These are phyloP conservation scores for Amphimallon solstitiale DNA, from an alignment of 2,888 invertebrate species.

Conservation along the genomic window DNA sequence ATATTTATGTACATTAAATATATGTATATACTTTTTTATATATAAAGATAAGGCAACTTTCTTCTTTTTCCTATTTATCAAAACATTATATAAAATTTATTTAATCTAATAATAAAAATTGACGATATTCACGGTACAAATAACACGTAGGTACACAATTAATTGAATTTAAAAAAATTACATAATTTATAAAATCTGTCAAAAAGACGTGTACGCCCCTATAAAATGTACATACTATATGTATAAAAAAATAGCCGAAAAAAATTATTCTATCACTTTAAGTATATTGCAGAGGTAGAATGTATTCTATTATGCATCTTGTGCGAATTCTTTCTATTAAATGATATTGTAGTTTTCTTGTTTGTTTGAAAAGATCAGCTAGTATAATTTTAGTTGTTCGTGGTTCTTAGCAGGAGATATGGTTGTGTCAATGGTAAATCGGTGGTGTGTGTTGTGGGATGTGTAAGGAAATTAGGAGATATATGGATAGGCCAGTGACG, in stretches of 20 bases:
- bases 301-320: conserved; percentile 37
- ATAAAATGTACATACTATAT: conserved; percentile 24
- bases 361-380: too few species aligned
- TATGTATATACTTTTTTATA: conserved; percentile 12
- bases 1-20: neutral
- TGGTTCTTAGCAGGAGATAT: conserved; percentile 55
- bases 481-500: conserved; percentile 61
- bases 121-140: neutral
- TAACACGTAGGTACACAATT: neutral
- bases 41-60: conserved; percentile 27
- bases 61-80: neutral
- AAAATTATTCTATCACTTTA: conserved; percentile 45
- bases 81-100: conserved; percentile 10
- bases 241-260: conserved; percentile 48
- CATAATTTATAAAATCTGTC: neutral
- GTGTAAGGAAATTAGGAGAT: conserved; percentile 29
- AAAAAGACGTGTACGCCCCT: neutral
- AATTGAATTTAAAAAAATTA: neutral
- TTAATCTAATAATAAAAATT: neutral
- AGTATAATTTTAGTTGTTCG: conserved; percentile 29
- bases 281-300: conserved; percentile 54
- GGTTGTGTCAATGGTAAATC: conserved; percentile 64
- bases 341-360: neutral
- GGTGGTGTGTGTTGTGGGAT: conserved; percentile 51
- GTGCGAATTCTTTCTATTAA: neutral